Conservation (phyloP, 2,113 vertebrate species). For the Hemiscyllium ocellatum region DNA sequence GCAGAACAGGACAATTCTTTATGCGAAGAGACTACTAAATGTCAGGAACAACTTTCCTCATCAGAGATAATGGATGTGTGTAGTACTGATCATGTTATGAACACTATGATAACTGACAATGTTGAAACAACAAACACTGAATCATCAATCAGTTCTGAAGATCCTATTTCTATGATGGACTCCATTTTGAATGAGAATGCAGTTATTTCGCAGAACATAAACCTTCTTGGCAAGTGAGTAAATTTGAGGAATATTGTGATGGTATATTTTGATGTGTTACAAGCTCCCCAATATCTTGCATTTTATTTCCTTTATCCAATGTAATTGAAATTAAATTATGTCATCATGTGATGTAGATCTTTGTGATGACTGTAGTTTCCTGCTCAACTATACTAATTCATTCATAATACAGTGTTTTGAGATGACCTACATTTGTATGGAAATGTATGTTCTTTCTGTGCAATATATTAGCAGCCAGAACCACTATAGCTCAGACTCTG, state of each 20-base stretch:
- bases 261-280: background rate
- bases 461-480: background rate
- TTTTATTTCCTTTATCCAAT: background rate
- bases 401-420: background rate
- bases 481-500: background rate
- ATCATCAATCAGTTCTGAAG: constrained; percentile 68
- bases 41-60: background rate
- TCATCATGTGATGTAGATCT: background rate
- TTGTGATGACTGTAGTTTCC: background rate
- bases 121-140: constrained; percentile 55
- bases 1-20: constrained; percentile 18
- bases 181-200: constrained; percentile 85
- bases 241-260: background rate
- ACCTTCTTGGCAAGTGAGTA: constrained; percentile 89
- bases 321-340: background rate
- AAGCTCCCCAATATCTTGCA: background rate
- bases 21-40: background rate
- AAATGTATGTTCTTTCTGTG: background rate
- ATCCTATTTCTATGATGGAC: constrained; percentile 92
- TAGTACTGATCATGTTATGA: constrained; percentile 30
- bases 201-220: constrained; percentile 85
- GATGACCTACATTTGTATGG: background rate
- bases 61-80: constrained; percentile 30
- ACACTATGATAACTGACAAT: constrained; percentile 17
- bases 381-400: background rate